These are phyloP conservation scores for Hybognathus amarus DNA, from an alignment of 2,797 vertebrate species.

Conservation along the genomic window DNA sequence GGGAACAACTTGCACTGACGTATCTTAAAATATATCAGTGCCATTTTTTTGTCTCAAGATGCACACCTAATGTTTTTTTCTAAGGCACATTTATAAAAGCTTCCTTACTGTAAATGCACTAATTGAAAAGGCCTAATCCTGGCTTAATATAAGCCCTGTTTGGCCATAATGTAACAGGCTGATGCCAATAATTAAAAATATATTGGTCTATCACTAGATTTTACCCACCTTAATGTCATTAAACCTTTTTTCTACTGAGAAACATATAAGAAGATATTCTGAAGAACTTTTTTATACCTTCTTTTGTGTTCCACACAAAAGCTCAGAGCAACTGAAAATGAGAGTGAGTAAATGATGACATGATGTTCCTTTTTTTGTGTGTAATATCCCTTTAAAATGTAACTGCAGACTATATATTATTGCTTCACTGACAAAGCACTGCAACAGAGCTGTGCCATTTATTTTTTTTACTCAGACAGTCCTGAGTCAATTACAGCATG, in stretches of 20 bases:
- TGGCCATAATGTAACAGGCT: no score
- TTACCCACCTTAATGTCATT: no score
- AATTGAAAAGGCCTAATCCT: no score
- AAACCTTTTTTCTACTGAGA: neutral
- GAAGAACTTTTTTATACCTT: neutral
- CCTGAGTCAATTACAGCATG: slow-evolving; percentile 19
- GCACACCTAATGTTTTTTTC: no score
- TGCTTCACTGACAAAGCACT: neutral
- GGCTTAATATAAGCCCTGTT: no score
- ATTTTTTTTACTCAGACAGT: neutral
- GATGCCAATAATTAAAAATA: no score
- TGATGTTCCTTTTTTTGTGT: neutral
- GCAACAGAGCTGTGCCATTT: slow-evolving; percentile 15
- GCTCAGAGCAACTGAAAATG: neutral
- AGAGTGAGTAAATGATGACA: neutral
- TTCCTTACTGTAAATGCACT: no score
- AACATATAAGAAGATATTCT: neutral
- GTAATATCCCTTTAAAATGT: neutral
- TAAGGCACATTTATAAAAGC: no score
- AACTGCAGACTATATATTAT: neutral
- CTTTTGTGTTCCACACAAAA: neutral
- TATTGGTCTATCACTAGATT: no score
- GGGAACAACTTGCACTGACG: no score
- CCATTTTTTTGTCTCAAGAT: no score
- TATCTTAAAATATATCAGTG: no score